Evolutionary conservation across 2,797 vertebrate species (phyloP).

Genomic region (Echeneis naucrates): DNA sequence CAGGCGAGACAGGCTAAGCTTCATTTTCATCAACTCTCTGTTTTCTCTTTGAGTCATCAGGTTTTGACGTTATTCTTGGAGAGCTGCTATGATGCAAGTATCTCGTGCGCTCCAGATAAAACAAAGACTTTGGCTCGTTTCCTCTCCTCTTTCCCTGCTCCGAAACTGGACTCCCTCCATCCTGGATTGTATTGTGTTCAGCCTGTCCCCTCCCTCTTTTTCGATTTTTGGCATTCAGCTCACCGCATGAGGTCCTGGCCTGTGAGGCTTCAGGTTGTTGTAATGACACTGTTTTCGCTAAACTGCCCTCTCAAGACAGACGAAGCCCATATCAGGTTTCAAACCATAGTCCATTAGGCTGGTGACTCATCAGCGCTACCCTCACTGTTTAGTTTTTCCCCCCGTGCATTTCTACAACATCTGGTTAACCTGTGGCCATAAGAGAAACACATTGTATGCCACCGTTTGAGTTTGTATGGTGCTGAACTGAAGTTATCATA

Average conservation of each 20-base stretch:
- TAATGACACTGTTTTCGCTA: constrained; percentile 72
- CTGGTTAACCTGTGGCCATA: constrained; percentile 48
- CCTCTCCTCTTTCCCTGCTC: constrained; percentile 35
- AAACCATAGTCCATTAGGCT: constrained; percentile 58
- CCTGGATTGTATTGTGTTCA: constrained; percentile 57
- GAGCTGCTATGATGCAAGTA: constrained; percentile 69
- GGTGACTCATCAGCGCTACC: constrained; percentile 71
- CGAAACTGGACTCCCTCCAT: constrained; percentile 58
- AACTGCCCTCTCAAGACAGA: constrained; percentile 58
- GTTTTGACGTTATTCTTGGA: constrained; percentile 79
- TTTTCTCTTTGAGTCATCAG: constrained; percentile 78
- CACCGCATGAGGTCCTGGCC: constrained; percentile 65
- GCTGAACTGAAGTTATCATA: constrained; percentile 18
- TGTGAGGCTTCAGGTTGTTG: constrained; percentile 69
- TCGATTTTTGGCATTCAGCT: constrained; percentile 54
- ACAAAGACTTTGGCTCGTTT: constrained; percentile 55
- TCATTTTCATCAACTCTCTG: constrained; percentile 67
- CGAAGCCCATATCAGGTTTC: constrained; percentile 65
- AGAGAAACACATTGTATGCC: constrained; percentile 26
- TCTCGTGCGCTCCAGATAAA: constrained; percentile 71
- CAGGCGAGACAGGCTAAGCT: constrained; percentile 52
- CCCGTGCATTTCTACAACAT: constrained; percentile 51
- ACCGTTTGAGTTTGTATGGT: background rate
- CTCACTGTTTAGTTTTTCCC: constrained; percentile 49
- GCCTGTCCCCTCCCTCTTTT: constrained; percentile 36